phyloP scores from a whole-genome alignment of 92 coral and sea anemone species.

The Porites rus region DNA sequence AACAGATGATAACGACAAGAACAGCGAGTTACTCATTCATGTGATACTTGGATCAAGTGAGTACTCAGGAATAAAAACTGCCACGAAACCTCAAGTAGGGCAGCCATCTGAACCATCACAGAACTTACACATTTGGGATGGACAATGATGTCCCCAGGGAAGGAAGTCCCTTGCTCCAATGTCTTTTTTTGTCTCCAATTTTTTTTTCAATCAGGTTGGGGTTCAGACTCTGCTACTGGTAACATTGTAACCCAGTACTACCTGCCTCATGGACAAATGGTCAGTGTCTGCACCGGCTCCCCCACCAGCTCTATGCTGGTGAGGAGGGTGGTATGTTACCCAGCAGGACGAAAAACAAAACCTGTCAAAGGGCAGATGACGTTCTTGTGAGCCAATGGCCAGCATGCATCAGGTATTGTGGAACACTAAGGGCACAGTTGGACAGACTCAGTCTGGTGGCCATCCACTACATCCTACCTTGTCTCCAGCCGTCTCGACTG shows the following conservation, averaged over 20 bases:
- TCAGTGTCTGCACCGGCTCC: constrained; percentile 52
- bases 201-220: background rate
- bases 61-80: constrained; percentile 68
- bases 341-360: constrained; percentile 7
- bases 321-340: constrained; percentile 13
- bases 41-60: constrained; percentile 78
- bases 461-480: constrained; percentile 10
- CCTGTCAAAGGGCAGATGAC: constrained; percentile 14
- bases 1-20: constrained; percentile 49
- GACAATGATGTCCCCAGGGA: constrained; percentile 70
- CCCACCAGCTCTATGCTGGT: constrained; percentile 8
- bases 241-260: constrained; percentile 6
- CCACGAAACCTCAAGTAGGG: constrained; percentile 52
- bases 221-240: background rate
- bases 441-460: background rate
- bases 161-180: constrained; percentile 29
- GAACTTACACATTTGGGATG: constrained; percentile 64
- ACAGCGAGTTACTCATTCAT: constrained; percentile 55
- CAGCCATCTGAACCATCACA: constrained; percentile 62
- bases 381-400: background rate
- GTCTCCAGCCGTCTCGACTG: constrained; percentile 44
- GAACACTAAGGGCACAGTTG: too few species aligned
- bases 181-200: constrained; percentile 3
- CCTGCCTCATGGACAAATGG: constrained; percentile 19
- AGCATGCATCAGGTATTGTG: background rate